Conservation (phyloP, 2,113 vertebrate species). For the Macrotus californicus region DNA sequence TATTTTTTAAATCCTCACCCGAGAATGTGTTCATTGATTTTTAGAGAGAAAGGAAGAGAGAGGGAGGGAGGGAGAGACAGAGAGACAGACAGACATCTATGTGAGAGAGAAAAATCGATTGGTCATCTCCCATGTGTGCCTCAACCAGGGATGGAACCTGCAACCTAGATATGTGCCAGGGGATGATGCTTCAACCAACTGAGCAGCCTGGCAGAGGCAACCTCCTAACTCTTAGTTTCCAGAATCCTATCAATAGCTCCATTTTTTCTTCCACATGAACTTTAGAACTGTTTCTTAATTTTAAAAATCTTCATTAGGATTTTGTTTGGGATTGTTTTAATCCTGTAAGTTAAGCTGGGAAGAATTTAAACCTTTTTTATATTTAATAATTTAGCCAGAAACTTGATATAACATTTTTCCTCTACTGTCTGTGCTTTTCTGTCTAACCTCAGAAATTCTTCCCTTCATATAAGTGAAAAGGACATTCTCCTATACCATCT, state of each 20-base stretch:
- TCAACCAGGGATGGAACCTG: too few relatives aligned
- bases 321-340: slow-evolving; percentile 22
- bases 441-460: not conserved
- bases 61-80: too few relatives aligned
- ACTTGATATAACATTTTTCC: not conserved
- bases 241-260: not conserved
- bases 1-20: too few relatives aligned
- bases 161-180: too few relatives aligned
- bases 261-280: slow-evolving; percentile 12
- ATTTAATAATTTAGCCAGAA: slow-evolving; percentile 15
- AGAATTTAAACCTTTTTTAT: slow-evolving; percentile 1
- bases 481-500: not conserved
- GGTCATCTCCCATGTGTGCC: too few relatives aligned
- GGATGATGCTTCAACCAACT: too few relatives aligned
- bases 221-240: not conserved
- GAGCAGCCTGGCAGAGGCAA: not conserved
- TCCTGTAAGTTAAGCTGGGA: not conserved
- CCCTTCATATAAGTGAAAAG: not conserved
- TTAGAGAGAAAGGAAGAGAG: too few relatives aligned
- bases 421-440: not conserved
- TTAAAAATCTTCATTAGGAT: not conserved
- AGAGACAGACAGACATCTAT: not conserved
- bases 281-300: slow-evolving; percentile 7
- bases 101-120: too few relatives aligned
- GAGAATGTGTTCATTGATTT: too few relatives aligned